Evolutionary conservation across 1,140 invertebrate species (phyloP).

Genomic region (Drosophila watanabei): DNA sequence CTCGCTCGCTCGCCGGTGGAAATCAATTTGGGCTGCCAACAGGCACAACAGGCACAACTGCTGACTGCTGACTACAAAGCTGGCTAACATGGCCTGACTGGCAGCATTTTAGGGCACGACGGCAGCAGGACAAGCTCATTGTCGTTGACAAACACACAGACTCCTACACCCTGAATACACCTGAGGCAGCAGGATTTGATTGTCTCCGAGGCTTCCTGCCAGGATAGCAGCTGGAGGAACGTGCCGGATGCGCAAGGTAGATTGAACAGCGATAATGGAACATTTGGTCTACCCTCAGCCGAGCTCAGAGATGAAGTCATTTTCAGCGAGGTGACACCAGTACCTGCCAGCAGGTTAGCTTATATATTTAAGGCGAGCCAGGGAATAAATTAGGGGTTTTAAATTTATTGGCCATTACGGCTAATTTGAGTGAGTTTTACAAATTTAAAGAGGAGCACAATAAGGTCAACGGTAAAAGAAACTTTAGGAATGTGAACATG

Average conservation of each 20-base stretch:
- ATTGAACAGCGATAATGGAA: conserved; percentile 46
- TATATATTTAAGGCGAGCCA: background rate
- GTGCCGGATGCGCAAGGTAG: conserved; percentile 46
- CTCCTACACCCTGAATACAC: conserved; percentile 13
- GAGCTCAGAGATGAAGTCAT: conserved; percentile 42
- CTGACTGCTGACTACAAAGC: conserved; percentile 51
- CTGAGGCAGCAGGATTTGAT: conserved; percentile 50
- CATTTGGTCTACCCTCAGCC: conserved; percentile 21
- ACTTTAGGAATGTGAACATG: background rate
- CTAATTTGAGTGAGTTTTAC: background rate
- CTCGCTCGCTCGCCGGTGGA: conserved; percentile 40
- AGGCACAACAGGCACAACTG: conserved; percentile 5
- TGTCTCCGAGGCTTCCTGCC: conserved; percentile 50
- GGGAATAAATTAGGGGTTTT: background rate
- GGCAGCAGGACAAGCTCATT: conserved; percentile 49
- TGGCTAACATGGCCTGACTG: conserved; percentile 49
- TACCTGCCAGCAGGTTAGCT: background rate
- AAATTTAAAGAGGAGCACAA: background rate
- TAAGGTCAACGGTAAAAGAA: background rate
- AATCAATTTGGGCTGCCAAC: conserved; percentile 54
- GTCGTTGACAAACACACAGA: conserved; percentile 26
- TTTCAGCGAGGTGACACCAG: conserved; percentile 8
- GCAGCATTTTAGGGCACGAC: conserved; percentile 43
- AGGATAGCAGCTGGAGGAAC: conserved; percentile 31
- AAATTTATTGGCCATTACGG: conserved; percentile 6